Evolutionary conservation across 2,888 invertebrate species (phyloP).

Genomic region (Protodeltote pygarga): DNA sequence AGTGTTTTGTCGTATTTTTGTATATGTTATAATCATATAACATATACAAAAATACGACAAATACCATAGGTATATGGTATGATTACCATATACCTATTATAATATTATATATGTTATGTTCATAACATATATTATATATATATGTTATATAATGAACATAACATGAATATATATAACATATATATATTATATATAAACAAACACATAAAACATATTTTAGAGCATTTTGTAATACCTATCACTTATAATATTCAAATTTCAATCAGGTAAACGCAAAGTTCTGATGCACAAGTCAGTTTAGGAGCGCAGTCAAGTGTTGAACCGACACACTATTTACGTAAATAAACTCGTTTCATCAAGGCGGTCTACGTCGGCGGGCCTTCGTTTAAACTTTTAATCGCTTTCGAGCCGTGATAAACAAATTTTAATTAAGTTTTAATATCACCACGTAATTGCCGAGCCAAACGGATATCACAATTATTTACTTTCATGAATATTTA

Average conservation of each 20-base stretch:
- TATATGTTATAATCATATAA: no score
- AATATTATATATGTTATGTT: no score
- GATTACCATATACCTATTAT: no score
- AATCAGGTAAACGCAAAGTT: conserved; percentile 35
- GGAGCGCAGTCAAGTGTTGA: conserved; percentile 54
- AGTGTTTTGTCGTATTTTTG: no score
- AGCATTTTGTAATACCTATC: background rate
- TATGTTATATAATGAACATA: no score
- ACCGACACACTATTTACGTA: conserved; percentile 76
- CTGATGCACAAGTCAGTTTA: conserved; percentile 44
- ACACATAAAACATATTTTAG: no score
- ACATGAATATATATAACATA: no score
- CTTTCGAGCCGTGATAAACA: conserved; percentile 85
- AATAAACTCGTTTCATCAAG: conserved; percentile 79
- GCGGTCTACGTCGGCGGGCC: conserved; percentile 78
- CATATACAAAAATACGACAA: no score
- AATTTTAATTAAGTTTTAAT: conserved; percentile 87
- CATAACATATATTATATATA: no score
- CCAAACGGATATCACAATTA: conserved; percentile 79
- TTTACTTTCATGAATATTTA: conserved; percentile 75
- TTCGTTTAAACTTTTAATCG: conserved; percentile 87
- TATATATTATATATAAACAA: background rate
- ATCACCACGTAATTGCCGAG: conserved; percentile 85
- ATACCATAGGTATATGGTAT: no score
- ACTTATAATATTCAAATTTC: conserved; percentile 5